Evolutionary conservation across 2,888 invertebrate species (phyloP).

Genomic region (Acanthosepion lycidas): DNA sequence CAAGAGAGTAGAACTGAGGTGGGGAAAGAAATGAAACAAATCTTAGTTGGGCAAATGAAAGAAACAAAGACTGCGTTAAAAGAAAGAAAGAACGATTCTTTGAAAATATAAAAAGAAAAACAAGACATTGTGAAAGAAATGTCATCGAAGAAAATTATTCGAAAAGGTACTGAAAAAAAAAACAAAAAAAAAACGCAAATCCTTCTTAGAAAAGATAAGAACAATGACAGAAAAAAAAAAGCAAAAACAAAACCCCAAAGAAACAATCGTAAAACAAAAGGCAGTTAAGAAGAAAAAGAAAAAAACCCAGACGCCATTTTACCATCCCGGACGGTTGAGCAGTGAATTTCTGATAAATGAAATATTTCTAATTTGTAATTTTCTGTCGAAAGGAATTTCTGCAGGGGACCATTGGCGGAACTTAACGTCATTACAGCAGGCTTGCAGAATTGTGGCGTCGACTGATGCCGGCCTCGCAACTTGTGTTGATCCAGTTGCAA

Average conservation of each 20-base stretch:
- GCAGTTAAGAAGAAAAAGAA: background rate
- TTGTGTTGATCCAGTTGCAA: background rate
- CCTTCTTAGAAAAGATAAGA: no score
- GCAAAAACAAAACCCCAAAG: no score
- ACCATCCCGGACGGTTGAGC: background rate
- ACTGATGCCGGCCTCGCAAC: slow-evolving; percentile 3
- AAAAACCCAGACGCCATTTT: background rate
- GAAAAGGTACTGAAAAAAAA: no score
- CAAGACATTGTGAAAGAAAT: background rate
- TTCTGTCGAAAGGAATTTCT: slow-evolving; percentile 33
- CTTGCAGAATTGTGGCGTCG: background rate
- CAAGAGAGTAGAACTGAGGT: no score
- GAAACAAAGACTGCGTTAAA: no score
- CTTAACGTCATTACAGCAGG: slow-evolving; percentile 16
- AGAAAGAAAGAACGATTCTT: background rate
- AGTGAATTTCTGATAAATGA: slow-evolving; percentile 4
- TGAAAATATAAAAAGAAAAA: background rate
- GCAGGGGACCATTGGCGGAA: background rate
- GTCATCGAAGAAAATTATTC: background rate
- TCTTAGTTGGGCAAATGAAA: no score
- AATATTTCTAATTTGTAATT: slow-evolving; percentile 21
- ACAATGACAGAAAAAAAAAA: no score
- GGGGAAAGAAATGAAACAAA: no score
- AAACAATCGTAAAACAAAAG: no score
- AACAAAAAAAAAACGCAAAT: no score